Conservation (phyloP, 2,888 invertebrate genomes). For the Trachelus tabidus region DNA sequence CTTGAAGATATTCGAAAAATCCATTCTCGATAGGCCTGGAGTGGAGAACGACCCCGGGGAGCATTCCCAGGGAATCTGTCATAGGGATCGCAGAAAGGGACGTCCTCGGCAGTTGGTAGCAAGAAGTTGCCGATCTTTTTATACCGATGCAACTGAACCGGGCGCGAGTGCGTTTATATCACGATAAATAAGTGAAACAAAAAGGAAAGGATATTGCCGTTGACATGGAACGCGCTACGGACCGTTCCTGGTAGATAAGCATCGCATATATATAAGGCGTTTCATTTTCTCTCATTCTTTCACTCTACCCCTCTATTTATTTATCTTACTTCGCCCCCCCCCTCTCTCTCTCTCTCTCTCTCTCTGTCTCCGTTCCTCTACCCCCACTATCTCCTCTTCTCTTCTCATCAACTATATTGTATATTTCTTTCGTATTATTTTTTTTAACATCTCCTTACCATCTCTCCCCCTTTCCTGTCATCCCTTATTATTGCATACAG, state of each 20-base stretch:
- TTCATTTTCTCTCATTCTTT: slow-evolving; percentile 12
- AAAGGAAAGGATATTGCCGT: slow-evolving; percentile 41
- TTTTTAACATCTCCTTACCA: background rate
- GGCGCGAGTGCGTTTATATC: slow-evolving; percentile 22
- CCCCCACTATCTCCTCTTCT: background rate
- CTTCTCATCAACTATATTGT: background rate
- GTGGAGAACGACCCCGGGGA: slow-evolving; percentile 1
- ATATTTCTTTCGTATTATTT: background rate
- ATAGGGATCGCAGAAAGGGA: slow-evolving; percentile 2
- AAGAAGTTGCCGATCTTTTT: slow-evolving; percentile 4
- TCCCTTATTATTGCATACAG: background rate
- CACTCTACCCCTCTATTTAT: slow-evolving; percentile 12
- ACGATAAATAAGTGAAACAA: slow-evolving; percentile 44
- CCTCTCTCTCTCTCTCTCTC: slow-evolving; percentile 1
- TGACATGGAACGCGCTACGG: slow-evolving; percentile 37
- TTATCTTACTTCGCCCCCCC: background rate
- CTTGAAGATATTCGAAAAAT: background rate
- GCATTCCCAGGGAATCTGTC: slow-evolving; percentile 4
- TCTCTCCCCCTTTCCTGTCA: background rate
- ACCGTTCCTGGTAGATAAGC: slow-evolving; percentile 31
- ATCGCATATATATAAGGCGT: slow-evolving; percentile 37
- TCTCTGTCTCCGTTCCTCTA: slow-evolving; percentile 5
- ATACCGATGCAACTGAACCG: slow-evolving; percentile 1
- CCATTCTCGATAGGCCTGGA: background rate
- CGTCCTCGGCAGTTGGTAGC: background rate